Evolutionary conservation across 2,113 vertebrate species (phyloP).

Genomic region (Phalacrocorax aristotelis): DNA sequence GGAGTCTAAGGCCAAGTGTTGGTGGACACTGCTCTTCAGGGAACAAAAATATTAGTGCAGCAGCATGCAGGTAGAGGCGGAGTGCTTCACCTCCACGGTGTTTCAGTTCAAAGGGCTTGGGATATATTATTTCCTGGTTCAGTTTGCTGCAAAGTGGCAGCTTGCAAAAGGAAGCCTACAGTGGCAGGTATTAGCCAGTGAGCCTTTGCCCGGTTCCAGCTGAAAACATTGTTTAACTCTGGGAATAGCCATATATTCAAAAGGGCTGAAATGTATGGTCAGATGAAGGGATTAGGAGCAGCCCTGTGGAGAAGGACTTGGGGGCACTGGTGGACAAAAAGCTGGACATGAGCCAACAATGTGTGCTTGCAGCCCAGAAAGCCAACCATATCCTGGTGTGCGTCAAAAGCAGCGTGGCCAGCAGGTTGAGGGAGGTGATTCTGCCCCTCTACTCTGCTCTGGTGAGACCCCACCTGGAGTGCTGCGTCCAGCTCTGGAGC

Average conservation of each 20-base stretch:
- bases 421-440: too few relatives aligned
- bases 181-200: background rate
- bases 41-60: background rate
- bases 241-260: background rate
- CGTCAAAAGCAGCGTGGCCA: too few relatives aligned
- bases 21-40: background rate
- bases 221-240: background rate
- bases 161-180: background rate
- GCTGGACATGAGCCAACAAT: too few relatives aligned
- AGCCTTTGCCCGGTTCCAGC: background rate
- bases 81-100: background rate
- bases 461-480: too few relatives aligned
- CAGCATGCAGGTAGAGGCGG: background rate
- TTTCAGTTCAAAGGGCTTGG: background rate
- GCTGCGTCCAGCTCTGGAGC: too few relatives aligned
- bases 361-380: too few relatives aligned
- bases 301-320: too few relatives aligned
- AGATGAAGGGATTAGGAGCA: too few relatives aligned
- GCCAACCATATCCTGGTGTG: too few relatives aligned
- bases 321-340: too few relatives aligned
- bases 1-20: background rate
- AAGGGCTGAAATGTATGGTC: too few relatives aligned
- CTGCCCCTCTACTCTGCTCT: too few relatives aligned
- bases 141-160: background rate
- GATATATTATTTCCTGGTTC: background rate